Evolutionary conservation across 2,797 vertebrate species (phyloP).

Genomic region (Acropternis orthonyx): DNA sequence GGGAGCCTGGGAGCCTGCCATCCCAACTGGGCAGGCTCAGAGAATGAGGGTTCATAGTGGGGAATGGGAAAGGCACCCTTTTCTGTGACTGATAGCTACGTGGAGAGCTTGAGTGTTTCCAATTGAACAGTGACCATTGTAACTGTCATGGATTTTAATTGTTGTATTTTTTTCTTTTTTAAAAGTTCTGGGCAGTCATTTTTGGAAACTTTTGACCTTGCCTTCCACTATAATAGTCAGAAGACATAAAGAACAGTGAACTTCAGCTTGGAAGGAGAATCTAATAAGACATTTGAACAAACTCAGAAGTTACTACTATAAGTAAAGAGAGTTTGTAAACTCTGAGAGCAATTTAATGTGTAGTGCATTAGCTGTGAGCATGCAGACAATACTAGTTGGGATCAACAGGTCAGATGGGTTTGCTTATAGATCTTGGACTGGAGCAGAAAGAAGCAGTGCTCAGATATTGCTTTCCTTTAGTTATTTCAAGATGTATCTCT

Average conservation of each 20-base stretch:
- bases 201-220: neutral
- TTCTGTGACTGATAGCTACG: rapidly evolving
- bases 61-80: neutral
- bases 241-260: neutral
- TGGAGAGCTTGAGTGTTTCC: neutral
- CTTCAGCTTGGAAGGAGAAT: neutral
- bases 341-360: neutral
- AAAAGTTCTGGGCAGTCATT: neutral
- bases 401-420: neutral
- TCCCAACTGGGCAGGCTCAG: neutral
- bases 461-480: neutral
- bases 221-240: neutral
- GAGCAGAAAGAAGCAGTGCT: neutral
- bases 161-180: neutral
- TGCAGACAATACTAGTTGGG: neutral
- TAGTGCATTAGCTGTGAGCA: neutral
- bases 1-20: neutral
- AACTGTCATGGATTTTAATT: neutral
- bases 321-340: neutral
- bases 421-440: neutral
- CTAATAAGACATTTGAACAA: neutral
- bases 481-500: neutral
- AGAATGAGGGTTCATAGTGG: neutral
- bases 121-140: neutral
- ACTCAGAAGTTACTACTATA: neutral